Conservation (phyloP, 2,113 vertebrate species). For the Colinus virginianus region DNA sequence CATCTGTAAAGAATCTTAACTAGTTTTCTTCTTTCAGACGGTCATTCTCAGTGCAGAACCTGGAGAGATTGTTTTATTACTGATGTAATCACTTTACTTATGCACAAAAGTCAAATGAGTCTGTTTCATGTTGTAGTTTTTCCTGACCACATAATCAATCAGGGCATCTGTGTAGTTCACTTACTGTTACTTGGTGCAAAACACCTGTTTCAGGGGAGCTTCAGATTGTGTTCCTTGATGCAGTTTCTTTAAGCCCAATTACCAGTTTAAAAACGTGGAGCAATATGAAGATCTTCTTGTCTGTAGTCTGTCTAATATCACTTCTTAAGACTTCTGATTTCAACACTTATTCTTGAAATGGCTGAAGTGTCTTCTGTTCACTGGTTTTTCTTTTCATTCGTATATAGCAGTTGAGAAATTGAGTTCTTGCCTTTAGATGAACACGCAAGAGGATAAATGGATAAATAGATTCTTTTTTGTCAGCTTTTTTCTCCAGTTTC, state of each 20-base stretch:
- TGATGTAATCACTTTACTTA: not conserved
- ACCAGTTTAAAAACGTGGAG: not conserved
- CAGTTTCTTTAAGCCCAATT: not conserved
- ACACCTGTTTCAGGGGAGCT: not conserved
- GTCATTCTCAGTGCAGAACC: not conserved
- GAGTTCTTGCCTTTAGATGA: not conserved
- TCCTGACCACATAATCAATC: fast-evolving
- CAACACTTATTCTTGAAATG: not conserved
- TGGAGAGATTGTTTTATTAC: not conserved
- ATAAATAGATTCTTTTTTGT: not conserved
- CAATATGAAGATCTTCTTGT: not conserved
- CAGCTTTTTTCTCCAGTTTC: not conserved
- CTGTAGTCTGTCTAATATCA: not conserved
- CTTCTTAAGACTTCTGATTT: not conserved
- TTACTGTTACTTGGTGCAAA: not conserved
- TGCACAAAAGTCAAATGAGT: not conserved
- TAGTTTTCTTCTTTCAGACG: not conserved
- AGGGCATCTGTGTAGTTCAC: not conserved
- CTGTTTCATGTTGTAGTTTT: not conserved
- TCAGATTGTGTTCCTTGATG: not conserved
- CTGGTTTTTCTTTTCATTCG: not conserved
- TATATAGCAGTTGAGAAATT: not conserved
- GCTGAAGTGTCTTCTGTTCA: not conserved
- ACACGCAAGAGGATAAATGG: not conserved
- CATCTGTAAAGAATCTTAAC: not conserved